These are phyloP conservation scores for Alosa alosa DNA, from an alignment of 2,113 vertebrate genomes.

Conservation along the genomic window DNA sequence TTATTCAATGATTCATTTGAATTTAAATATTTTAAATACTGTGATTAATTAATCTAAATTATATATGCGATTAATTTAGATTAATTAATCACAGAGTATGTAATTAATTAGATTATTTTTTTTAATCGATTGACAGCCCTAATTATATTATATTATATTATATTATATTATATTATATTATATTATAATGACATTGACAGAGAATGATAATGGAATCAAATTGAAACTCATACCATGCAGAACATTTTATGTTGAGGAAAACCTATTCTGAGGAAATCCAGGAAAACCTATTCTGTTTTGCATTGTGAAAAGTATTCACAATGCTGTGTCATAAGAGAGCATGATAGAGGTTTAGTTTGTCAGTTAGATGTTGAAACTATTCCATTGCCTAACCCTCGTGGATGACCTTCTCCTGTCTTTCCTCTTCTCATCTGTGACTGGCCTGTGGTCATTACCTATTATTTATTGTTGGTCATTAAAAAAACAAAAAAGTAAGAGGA, in stretches of 20 bases:
- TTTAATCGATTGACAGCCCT: too few relatives aligned
- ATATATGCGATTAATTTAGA: too few relatives aligned
- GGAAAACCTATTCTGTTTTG: too few relatives aligned
- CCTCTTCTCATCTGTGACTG: background rate
- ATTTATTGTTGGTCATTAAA: slow-evolving; percentile 34
- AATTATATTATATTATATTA: background rate
- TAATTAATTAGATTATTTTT: too few relatives aligned
- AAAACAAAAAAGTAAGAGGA: slow-evolving; percentile 14
- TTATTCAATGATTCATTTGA: too few relatives aligned
- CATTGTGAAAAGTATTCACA: background rate
- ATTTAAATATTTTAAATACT: too few relatives aligned
- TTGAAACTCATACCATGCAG: background rate
- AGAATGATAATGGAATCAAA: background rate
- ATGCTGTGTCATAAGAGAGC: background rate
- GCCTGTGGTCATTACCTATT: slow-evolving; percentile 25
- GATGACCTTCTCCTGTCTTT: background rate
- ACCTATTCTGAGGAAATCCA: too few relatives aligned
- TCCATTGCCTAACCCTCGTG: background rate
- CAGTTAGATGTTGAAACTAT: background rate
- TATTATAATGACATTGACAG: background rate
- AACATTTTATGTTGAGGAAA: background rate
- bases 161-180: too few relatives aligned
- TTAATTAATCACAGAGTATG: too few relatives aligned
- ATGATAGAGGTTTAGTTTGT: background rate
- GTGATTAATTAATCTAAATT: too few relatives aligned